Evolutionary conservation across 23 tunicate genomes (phyloP).

Genomic region (Trididemnum miniatum): DNA sequence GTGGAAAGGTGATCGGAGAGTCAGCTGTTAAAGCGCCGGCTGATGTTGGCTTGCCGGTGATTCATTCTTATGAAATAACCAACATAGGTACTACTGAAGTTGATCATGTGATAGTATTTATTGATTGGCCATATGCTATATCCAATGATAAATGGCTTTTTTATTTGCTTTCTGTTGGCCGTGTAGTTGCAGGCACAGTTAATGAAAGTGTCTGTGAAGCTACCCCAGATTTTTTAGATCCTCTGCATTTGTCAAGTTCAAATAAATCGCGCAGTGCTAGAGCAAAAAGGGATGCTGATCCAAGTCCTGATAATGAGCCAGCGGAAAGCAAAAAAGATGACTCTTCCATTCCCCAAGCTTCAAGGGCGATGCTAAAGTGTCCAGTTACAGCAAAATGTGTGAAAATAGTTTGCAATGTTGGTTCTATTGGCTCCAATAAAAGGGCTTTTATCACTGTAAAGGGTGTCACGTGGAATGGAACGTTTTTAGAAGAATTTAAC

Average conservation of each 20-base stretch:
- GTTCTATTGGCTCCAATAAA: constrained; percentile 29
- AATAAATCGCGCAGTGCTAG: not conserved
- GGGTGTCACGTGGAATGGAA: constrained; percentile 86
- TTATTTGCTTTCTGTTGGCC: constrained; percentile 56
- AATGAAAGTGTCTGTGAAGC: not conserved
- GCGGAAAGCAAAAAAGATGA: not conserved
- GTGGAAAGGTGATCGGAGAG: constrained; percentile 73
- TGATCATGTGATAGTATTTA: constrained; percentile 42
- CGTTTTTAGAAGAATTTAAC: constrained; percentile 75
- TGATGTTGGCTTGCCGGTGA: constrained; percentile 57
- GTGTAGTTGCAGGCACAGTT: not conserved
- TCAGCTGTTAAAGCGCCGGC: constrained; percentile 66
- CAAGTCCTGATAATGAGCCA: not conserved
- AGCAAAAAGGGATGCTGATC: not conserved
- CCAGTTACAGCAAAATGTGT: constrained; percentile 44
- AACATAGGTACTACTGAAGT: constrained; percentile 63
- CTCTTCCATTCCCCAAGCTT: not conserved
- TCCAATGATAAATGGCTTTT: constrained; percentile 87
- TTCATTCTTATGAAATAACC: constrained; percentile 55
- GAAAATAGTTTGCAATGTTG: constrained; percentile 40
- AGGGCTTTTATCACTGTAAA: constrained; percentile 38
- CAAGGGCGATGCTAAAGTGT: constrained; percentile 3
- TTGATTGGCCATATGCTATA: constrained; percentile 77
- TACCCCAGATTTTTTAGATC: not conserved
- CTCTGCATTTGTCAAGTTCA: not conserved